Evolutionary conservation across 35 echinoderm and acorn worm genomes (phyloP).

Genomic region (Holothuria glaberrima): DNA sequence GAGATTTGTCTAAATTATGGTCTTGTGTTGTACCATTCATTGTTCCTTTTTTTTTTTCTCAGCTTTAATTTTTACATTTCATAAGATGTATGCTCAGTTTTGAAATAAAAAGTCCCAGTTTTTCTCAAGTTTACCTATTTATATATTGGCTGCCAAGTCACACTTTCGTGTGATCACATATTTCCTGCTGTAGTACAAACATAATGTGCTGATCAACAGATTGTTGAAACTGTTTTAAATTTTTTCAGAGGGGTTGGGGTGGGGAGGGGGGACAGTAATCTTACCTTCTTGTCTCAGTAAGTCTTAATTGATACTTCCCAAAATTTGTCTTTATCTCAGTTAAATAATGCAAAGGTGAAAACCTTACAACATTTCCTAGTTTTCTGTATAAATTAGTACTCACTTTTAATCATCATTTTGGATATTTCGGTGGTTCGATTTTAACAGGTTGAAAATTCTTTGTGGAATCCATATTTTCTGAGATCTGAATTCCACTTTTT

Average conservation of each 20-base stretch:
- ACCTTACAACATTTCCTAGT: too few relatives aligned
- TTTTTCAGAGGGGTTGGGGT: too few relatives aligned
- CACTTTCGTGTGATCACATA: slow-evolving; percentile 11
- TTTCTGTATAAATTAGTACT: background rate
- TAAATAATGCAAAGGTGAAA: too few relatives aligned
- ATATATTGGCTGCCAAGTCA: background rate
- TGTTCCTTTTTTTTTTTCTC: slow-evolving; percentile 21
- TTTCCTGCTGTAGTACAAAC: background rate
- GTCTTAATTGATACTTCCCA: too few relatives aligned
- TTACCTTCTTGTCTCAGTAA: too few relatives aligned
- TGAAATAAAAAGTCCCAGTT: background rate
- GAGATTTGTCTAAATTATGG: background rate
- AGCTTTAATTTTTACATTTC: slow-evolving; percentile 34
- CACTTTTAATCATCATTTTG: background rate
- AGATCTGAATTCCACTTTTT: background rate
- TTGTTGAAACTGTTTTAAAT: background rate
- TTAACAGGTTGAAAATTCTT: background rate
- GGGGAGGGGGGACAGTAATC: too few relatives aligned
- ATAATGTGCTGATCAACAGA: slow-evolving; percentile 18
- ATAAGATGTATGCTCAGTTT: background rate
- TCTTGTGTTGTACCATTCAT: slow-evolving; percentile 25
- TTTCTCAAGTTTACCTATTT: background rate
- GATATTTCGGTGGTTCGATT: background rate
- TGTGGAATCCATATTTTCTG: background rate
- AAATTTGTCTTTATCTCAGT: too few relatives aligned